phyloP scores from a whole-genome alignment of 2,888 invertebrate species.

The Tetranychus piercei region DNA sequence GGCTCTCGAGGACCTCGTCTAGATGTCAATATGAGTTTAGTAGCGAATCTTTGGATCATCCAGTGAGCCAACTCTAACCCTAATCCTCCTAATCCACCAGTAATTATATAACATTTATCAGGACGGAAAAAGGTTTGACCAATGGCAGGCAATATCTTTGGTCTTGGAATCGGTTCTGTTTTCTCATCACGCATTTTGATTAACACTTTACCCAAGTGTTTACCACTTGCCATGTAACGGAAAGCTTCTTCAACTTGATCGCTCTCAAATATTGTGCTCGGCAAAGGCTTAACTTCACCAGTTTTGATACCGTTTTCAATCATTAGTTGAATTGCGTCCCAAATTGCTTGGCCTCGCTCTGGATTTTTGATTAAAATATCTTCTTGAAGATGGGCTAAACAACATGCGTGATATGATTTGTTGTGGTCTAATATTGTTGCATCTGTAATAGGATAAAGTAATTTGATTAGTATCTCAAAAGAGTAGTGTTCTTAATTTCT shows the following conservation, averaged over 20 bases:
- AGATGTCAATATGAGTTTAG: slow-evolving; percentile 62
- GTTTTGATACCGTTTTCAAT: slow-evolving; percentile 45
- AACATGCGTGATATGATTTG: slow-evolving; percentile 3
- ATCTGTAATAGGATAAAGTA: not conserved
- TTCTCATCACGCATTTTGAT: slow-evolving; percentile 72
- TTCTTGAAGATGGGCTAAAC: slow-evolving; percentile 10
- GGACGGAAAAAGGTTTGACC: slow-evolving; percentile 56
- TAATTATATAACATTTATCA: slow-evolving; percentile 37
- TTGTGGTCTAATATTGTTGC: not conserved
- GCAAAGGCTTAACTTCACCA: slow-evolving; percentile 49
- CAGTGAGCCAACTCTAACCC: slow-evolving; percentile 80
- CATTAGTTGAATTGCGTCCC: not conserved
- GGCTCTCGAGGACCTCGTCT: slow-evolving; percentile 74
- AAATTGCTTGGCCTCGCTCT: not conserved
- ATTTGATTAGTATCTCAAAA: not conserved
- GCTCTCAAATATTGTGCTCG: slow-evolving; percentile 64
- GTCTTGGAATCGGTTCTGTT: slow-evolving; percentile 24
- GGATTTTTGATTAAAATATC: not conserved
- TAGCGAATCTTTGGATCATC: slow-evolving; percentile 69
- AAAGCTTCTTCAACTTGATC: slow-evolving; percentile 80
- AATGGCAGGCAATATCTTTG: slow-evolving; percentile 31
- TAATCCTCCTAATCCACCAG: slow-evolving; percentile 78
- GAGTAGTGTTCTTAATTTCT: no score
- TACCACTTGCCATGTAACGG: slow-evolving; percentile 85
- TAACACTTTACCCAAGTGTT: slow-evolving; percentile 90